Base-by-base conservation (phyloP, 2,113 vertebrate species). In the Leucopternis melanops region DNA sequence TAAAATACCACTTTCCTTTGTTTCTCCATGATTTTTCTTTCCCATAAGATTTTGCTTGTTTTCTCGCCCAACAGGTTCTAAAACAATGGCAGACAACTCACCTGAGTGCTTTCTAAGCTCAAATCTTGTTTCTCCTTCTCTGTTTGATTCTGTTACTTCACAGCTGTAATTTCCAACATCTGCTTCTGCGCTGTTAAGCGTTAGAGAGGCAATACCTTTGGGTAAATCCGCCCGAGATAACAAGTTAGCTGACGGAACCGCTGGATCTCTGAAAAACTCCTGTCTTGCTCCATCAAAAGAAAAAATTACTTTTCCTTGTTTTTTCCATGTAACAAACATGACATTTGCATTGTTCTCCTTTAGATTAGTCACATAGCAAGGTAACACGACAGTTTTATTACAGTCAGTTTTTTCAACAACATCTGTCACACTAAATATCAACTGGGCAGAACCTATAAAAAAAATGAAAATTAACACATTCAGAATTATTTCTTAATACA, bases 81-180 rank as follows among this genome's bases (percentile, higher is more conserved):
- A 65, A 95, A 58, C 9, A 81, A 70, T 3, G 13, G 81, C 7
- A 94, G 44, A 67, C 11, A 66, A 96, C 97, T 98, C 94, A 98
- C 98, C 96, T 36, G 78, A 10, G 49, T 6, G 44, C 5, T 71
- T 70, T 78, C 3, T 96, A 34, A 98, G 91, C 79, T 98, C 97
- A 66, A 98, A 2, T 49, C 2, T 69, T 10, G 50, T 83, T 88
- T 95, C 80, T 22, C 98, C 98, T 97, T 98, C 97, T 86, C 98
- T 97, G 86, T 49, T 97, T 26, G 85, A 87, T 95, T 98, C 98
- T 69, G 92, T 97, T 42, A 98, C 97, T 97, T 98, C 95, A 40
- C 98, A 98, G 8, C 77, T 98, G 69, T 98, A 98, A 95, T 98
- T 98, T 83, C 98, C 98, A 29, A 13, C 6, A 9, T 20, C 3